Evolutionary conservation across 2,797 vertebrate species (phyloP).

Genomic region (Paratrypauchen microcephalus): DNA sequence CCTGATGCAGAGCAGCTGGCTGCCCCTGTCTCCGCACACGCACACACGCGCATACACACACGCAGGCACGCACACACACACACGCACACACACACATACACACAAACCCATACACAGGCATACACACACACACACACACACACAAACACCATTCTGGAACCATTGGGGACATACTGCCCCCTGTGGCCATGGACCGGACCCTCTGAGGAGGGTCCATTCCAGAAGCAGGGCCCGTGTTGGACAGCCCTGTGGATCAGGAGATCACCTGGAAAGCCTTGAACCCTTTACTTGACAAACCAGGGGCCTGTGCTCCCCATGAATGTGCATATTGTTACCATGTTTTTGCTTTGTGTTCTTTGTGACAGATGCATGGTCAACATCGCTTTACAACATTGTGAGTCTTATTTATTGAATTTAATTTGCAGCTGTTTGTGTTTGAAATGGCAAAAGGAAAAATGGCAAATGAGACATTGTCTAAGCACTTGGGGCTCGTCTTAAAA

Average conservation of each 20-base stretch:
- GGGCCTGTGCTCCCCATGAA: constrained; percentile 81
- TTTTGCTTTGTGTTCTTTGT: constrained; percentile 77
- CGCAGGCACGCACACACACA: too few relatives aligned
- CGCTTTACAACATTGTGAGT: constrained; percentile 89
- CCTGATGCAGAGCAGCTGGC: constrained; percentile 67
- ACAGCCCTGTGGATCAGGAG: constrained; percentile 80
- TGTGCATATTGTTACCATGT: constrained; percentile 85
- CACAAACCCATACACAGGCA: constrained; percentile 18
- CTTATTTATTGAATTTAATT: constrained; percentile 89
- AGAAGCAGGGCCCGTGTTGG: constrained; percentile 35
- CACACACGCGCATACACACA: too few relatives aligned
- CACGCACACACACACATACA: too few relatives aligned
- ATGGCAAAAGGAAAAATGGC: constrained; percentile 18
- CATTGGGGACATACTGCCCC: constrained; percentile 61
- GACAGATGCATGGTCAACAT: constrained; percentile 88
- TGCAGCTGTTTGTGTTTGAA: constrained; percentile 72
- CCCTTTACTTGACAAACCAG: constrained; percentile 62
- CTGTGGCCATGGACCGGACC: constrained; percentile 56
- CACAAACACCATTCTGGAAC: constrained; percentile 24
- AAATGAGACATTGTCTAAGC: constrained; percentile 66
- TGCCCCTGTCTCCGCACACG: constrained; percentile 59
- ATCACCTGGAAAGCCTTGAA: constrained; percentile 92
- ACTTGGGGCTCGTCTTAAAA: constrained; percentile 48
- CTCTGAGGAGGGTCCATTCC: constrained; percentile 29
- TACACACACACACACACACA: constrained; percentile 21